Base-by-base conservation (phyloP, 1,140 invertebrate species). In the Drosophila pruinosa region DNA sequence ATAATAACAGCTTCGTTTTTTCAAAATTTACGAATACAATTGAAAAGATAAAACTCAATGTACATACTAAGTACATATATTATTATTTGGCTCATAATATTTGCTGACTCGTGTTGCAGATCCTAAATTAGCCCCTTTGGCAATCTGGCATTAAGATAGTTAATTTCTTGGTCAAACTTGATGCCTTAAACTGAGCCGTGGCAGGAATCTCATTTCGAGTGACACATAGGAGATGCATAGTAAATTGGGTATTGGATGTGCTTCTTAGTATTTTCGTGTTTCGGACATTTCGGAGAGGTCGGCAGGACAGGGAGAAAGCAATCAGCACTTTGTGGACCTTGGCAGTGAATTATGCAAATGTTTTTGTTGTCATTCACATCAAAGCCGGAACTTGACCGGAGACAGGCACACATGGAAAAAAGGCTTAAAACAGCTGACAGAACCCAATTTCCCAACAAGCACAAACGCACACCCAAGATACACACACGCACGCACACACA, bases 371-470 rank as follows among this genome's bases (percentile, higher is more conserved):
- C 24, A n/a, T 2, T 14, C 38, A 58, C 53, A 58, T 72, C 69
- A 67, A 72, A 67, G 62, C 38, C 26, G 22, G 15, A 58, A 57
- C 53, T 45, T 50, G 28, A 58, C 43, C 52, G 61, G 58, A 21
- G 22, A 28, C 38, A 5, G 38, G 38, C 63, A 58, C 43, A 58
- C 63, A 50, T 67, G 52, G 39, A 15, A 34, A 61, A 68, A 61
- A 36, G 48, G 58, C 67, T 62, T 62, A 26, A 53, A 70, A 53
- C 58, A 61, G 41, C 56, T 69, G 57, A 61, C 65, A 70, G 58
- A 48, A 24, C 15, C n/a, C 45, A 45, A 45, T 63, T 53, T 63
- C 22, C 48, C 10, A 17, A 36, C n/a, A n/a, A 8, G 22, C 47
- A 52, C 21, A 26, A 19, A 50, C 45, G 26, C 26, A 26, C 24